Base-by-base conservation (phyloP, 2,888 invertebrate genomes). In the Hemithea aestivaria region DNA sequence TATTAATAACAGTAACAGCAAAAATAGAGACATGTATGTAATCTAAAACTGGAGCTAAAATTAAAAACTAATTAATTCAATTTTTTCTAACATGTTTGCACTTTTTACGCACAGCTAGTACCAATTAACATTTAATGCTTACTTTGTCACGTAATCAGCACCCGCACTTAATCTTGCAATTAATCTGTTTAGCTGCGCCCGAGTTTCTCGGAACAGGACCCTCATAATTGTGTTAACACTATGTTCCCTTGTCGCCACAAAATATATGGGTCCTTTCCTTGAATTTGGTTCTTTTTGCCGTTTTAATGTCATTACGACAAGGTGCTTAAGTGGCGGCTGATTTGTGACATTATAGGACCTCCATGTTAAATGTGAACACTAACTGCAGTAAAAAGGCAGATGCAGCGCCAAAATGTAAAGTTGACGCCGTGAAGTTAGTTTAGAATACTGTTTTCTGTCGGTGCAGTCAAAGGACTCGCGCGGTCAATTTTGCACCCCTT, bases 111-210 rank as follows among this genome's bases (percentile, higher is more conserved):
- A 16, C 2, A 16, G 16, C 16, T 4, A 16, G 6, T 6, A 6
- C 4, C n/a, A 28, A 7, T 28, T 28, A 20, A 21, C 23, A 30
- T 32, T 27, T 27, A 31, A 35, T 35, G 20, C 10, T 27, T 20
- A 27, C 35, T 44, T 35, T 31, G 20, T 31, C 35, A 22, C 39
- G 21, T 42, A 39, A 38, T 29, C 25, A 32, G 27, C 30, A 16
- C 27, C 16, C 12, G 12, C 31, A 35, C 26, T 23, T 39, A 35
- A 41, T 28, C 31, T 33, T 24, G 37, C 28, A 30, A 39, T 41
- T 36, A 36, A 40, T 35, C 28, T 33, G 39, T 46, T 46, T 41
- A 36, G 20, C 5, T 20, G 7, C 10, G 10, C 25, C 16, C 20
- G 9, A 21, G 26, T 27, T 34, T 27, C 33, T 27, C 20, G 10